Evolutionary conservation across 2,888 invertebrate genomes (phyloP).

Genomic region (Zygogramma bicolorata): DNA sequence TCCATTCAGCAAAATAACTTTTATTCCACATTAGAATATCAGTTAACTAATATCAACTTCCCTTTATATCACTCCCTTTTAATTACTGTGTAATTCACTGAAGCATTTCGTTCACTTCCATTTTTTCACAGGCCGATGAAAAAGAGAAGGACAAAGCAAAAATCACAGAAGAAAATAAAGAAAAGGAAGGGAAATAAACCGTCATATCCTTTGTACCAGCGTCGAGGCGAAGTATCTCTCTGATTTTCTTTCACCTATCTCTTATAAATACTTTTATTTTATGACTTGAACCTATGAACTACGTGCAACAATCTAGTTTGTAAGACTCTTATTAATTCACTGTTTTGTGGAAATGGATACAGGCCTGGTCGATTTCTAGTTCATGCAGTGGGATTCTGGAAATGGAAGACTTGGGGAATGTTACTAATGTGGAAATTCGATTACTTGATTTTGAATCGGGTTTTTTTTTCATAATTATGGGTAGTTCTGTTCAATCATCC

Average conservation of each 20-base stretch:
- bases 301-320: constrained; percentile 66
- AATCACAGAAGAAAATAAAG: constrained; percentile 78
- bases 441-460: background rate
- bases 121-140: constrained; percentile 77
- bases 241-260: constrained; percentile 39
- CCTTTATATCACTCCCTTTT: too few species aligned
- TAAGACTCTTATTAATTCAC: constrained; percentile 59
- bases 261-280: constrained; percentile 55
- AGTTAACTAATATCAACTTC: too few species aligned
- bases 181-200: constrained; percentile 72
- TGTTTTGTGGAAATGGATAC: constrained; percentile 42
- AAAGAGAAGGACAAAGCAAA: constrained; percentile 76
- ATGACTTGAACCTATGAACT: constrained; percentile 58
- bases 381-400: background rate
- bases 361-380: background rate
- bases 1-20: too few species aligned
- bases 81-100: too few species aligned
- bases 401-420: background rate
- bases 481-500: background rate
- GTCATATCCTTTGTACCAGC: constrained; percentile 53
- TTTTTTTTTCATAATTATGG: background rate
- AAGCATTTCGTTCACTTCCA: too few species aligned
- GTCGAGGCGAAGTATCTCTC: constrained; percentile 56
- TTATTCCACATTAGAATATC: too few species aligned
- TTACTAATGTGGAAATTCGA: too few species aligned